These are phyloP conservation scores for Pachyramphus minor DNA, from an alignment of 2,113 vertebrate species.

Conservation along the genomic window DNA sequence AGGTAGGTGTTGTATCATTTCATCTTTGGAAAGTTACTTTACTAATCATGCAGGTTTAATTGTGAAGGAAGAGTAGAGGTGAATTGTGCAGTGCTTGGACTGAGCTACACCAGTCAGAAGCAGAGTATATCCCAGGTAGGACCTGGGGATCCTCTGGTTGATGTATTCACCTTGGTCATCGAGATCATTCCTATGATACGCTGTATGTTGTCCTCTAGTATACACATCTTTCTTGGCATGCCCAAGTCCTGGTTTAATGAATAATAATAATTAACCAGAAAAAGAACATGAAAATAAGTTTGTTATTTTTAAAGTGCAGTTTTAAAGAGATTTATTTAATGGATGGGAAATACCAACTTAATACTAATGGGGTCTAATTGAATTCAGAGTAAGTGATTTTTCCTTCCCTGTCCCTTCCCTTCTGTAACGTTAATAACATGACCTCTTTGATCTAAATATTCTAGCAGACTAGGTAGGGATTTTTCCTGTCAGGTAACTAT, in stretches of 20 bases:
- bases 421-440: not conserved
- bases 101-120: not conserved
- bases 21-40: not conserved
- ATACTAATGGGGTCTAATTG: not conserved
- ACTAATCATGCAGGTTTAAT: not conserved
- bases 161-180: rapidly evolving
- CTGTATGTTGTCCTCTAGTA: not conserved
- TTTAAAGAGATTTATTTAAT: not conserved
- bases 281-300: not conserved
- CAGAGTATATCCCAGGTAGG: too few species aligned
- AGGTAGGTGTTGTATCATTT: not conserved
- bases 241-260: not conserved
- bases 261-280: not conserved
- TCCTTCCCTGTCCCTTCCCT: not conserved
- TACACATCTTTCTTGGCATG: not conserved
- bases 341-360: not conserved
- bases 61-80: not conserved
- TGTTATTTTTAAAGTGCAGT: not conserved
- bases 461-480: not conserved
- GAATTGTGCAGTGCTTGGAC: not conserved
- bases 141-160: not conserved
- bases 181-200: not conserved
- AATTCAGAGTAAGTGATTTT: not conserved
- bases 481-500: not conserved
- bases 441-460: not conserved